Conservation (phyloP, 2,888 invertebrate genomes). For the Tenthredo mesomela region DNA sequence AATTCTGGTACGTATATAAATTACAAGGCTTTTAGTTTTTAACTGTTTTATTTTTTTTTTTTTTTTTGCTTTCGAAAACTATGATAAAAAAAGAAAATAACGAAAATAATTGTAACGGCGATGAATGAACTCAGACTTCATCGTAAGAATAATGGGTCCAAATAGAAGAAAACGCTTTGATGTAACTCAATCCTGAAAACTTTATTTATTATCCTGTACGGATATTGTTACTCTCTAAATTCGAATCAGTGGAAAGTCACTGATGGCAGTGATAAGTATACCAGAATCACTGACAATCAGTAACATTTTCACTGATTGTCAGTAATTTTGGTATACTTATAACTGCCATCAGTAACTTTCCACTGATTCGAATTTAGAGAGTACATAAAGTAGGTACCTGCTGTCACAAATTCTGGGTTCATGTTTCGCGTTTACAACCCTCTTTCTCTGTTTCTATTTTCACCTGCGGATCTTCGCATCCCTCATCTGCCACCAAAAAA, state of each 20-base stretch:
- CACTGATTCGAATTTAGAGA: too few species aligned
- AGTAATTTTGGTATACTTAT: too few species aligned
- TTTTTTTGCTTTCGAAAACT: too few species aligned
- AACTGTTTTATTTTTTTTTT: too few species aligned
- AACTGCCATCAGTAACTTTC: too few species aligned
- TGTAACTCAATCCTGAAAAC: neutral
- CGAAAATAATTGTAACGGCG: neutral
- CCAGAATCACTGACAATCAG: too few species aligned
- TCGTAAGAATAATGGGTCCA: neutral
- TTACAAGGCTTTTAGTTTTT: too few species aligned
- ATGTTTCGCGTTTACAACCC: neutral
- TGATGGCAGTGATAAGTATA: too few species aligned
- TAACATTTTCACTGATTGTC: too few species aligned
- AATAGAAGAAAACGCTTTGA: neutral
- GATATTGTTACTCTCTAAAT: too few species aligned
- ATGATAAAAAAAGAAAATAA: neutral
- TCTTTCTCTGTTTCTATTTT: neutral
- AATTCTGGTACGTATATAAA: neutral
- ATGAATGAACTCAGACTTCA: neutral
- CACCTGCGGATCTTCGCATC: neutral
- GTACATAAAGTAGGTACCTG: conserved; percentile 9
- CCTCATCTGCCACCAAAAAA: neutral
- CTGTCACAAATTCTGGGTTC: neutral
- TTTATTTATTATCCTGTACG: neutral
- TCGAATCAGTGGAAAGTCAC: too few species aligned